Base-by-base conservation (phyloP, 2,888 invertebrate species). In the Cephus sareptanus region DNA sequence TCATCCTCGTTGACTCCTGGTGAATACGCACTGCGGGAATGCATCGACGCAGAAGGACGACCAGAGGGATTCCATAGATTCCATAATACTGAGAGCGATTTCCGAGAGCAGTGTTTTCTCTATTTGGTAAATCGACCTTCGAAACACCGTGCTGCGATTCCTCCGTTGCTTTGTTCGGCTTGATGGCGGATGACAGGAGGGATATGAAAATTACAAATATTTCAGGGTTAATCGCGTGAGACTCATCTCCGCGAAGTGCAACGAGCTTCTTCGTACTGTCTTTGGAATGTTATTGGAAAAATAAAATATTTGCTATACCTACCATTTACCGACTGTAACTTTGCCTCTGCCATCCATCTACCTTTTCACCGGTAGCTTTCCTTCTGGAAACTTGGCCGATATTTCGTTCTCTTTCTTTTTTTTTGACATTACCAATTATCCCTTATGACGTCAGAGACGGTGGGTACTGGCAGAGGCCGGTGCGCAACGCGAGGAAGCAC, bases 401-500 rank as follows among this genome's bases (percentile, higher is more conserved):
- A 15, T 71, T 56, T 34, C 31, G 3, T 35, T 11, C 35, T 35
- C 30, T 3, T 33, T 31, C n/a, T 31, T 34, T 11, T 31, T 71
- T 71, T 33, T 4, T 31, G 11, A 13, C 23, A 79, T 80, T 76
- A 76, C 80, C 81, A 79, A 81, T 81, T 78, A 56, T 56, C 79
- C 78, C 75, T 34, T 69, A 81, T 85, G 83, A 85, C 83, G 83
- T 86, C 87, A 80, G 80, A 81, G 80, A 79, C 80, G 80, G 80
- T 79, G 82, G 31, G 12, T 71, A 33, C 71, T 71, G 71, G 56
- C 31, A 84, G 82, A 86, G 85, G 82, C 71, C 71, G 71, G 71
- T 71, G 33, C 84, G 84, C 87, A 86, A 56, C 56, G 56, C 73
- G 76, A 69, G 84, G 83, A 88, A 86, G 87, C 87, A 88, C 88